A percentile compares a stretch with the other conserved stretches of the same genome.
Conservation (phyloP, 2,888 invertebrate genomes). For the Xanthia togata region DNA sequence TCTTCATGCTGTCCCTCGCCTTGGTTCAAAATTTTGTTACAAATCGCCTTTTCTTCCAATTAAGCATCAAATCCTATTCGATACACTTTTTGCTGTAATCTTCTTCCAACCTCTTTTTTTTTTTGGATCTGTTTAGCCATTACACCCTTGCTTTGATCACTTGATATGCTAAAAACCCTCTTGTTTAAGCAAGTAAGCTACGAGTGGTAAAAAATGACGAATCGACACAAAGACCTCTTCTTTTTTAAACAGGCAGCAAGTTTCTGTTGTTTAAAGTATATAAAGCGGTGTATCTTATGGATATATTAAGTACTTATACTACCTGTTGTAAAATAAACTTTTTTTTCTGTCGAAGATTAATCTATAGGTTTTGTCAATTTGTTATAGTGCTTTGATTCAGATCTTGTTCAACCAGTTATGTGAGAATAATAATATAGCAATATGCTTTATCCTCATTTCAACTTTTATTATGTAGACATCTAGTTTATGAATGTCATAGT, state of each 20-base stretch:
- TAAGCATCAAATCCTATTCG: not conserved
- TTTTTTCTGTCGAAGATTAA: not conserved
- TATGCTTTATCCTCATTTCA: constrained; percentile 15
- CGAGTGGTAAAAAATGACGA: not conserved
- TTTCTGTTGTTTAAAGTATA: not conserved
- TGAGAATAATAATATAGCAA: not conserved
- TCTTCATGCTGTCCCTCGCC: not conserved
- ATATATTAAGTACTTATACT: not conserved
- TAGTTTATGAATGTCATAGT: not conserved
- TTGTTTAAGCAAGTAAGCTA: not conserved
- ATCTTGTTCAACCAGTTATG: constrained; percentile 21
- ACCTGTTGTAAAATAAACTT: not conserved
- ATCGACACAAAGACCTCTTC: not conserved
- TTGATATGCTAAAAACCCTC: not conserved
- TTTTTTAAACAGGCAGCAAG: not conserved
- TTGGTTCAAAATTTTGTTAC: not conserved
- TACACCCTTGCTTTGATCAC: not conserved
- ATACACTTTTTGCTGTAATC: not conserved
- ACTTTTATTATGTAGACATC: constrained; percentile 7
- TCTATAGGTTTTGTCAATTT: not conserved
- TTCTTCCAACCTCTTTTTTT: too few species aligned
- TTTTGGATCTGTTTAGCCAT: accelerated
- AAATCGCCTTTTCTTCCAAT: not conserved
- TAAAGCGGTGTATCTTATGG: not conserved
- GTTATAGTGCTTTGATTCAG: not conserved